Evolutionary conservation across 2,113 vertebrate species (phyloP).

Genomic region (Corvus cornix): DNA sequence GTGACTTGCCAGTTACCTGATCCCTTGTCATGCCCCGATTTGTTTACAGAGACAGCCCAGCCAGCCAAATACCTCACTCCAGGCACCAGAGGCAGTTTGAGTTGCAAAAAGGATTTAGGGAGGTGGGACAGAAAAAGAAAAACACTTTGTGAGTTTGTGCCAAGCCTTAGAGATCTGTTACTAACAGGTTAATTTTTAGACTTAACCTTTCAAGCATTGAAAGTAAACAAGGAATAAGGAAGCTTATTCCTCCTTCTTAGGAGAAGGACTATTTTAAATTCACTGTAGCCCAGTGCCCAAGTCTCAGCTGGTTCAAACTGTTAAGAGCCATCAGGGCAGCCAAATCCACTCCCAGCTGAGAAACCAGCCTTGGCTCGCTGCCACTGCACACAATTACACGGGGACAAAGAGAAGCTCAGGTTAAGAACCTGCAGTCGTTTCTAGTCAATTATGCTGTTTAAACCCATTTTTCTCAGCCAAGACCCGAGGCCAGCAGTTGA

Average conservation of each 20-base stretch:
- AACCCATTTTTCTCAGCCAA: not conserved
- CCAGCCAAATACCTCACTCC: not conserved
- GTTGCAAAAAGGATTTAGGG: not conserved
- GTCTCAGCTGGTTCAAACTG: not conserved
- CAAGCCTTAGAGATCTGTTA: not conserved
- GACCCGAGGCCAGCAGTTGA: not conserved
- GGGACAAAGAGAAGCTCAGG: not conserved
- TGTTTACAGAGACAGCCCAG: not conserved
- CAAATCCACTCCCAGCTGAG: not conserved
- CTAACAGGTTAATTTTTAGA: conserved; percentile 30
- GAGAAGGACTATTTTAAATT: not conserved
- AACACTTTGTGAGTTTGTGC: not conserved
- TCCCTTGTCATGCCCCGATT: not conserved
- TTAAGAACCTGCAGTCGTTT: not conserved
- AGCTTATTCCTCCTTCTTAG: not conserved
- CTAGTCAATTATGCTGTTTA: not conserved
- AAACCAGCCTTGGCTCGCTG: not conserved
- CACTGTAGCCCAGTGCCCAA: not conserved
- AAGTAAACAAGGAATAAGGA: conserved; percentile 5
- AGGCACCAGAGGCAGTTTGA: not conserved
- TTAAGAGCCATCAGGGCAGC: not conserved
- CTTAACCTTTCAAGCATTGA: not conserved
- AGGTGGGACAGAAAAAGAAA: not conserved
- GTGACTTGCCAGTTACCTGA: not conserved
- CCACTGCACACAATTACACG: not conserved